A percentile compares a stretch with the other conserved stretches of the same genome.
Evolutionary conservation across 2,797 vertebrate genomes (phyloP).

Genomic region (Silurus lanzhouensis): DNA sequence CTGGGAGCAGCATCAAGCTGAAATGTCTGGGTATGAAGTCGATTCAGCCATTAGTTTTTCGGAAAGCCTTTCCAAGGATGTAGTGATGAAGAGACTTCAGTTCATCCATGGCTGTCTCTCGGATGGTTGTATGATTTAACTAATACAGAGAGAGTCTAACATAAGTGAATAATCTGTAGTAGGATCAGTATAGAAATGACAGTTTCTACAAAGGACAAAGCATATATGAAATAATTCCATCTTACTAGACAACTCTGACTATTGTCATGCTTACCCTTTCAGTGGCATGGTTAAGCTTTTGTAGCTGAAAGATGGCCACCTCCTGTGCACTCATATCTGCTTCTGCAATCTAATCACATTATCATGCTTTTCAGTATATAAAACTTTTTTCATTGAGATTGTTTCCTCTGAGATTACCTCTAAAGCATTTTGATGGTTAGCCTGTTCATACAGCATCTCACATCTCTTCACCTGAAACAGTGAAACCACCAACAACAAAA

Average conservation of each 20-base stretch:
- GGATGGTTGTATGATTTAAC: constrained; percentile 39
- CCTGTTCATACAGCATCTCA: neutral
- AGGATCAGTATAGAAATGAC: neutral
- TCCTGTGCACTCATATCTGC: constrained; percentile 20
- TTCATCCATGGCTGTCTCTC: constrained; percentile 52
- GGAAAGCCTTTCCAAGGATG: constrained; percentile 48
- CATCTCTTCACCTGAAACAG: constrained; percentile 44
- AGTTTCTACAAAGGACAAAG: neutral
- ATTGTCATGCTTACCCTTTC: constrained; percentile 20
- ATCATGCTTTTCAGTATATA: neutral
- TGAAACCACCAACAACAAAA: neutral
- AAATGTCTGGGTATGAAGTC: neutral
- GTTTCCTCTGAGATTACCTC: neutral
- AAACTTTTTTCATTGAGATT: neutral
- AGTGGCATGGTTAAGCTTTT: constrained; percentile 38
- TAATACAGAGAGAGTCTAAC: constrained; percentile 3
- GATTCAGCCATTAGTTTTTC: constrained; percentile 9
- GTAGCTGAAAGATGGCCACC: constrained; percentile 47
- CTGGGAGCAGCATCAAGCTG: neutral
- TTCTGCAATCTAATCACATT: constrained; percentile 31
- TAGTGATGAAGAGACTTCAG: constrained; percentile 53
- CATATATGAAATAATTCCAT: neutral
- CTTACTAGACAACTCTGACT: neutral
- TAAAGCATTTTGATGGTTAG: neutral
- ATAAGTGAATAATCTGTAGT: neutral